These are phyloP conservation scores for Limnothrissa miodon DNA, from an alignment of 2,113 vertebrate genomes.

Conservation along the genomic window DNA sequence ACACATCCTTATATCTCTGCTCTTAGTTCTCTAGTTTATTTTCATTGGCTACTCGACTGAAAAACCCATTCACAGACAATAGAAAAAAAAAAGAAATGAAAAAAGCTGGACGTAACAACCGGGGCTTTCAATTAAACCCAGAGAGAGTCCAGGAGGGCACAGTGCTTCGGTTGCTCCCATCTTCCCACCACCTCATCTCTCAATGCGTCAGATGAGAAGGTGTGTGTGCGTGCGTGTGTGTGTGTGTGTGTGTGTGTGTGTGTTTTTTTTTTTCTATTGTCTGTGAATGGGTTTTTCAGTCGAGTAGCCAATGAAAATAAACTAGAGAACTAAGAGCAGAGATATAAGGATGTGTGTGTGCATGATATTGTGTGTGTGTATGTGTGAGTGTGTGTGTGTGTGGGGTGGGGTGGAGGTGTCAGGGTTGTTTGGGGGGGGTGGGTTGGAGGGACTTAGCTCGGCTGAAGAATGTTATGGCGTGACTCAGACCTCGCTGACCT, in stretches of 20 bases:
- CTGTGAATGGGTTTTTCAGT: constrained; percentile 37
- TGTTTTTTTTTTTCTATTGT: not conserved
- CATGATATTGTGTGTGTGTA: not conserved
- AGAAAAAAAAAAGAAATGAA: constrained; percentile 22
- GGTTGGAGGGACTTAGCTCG: no score
- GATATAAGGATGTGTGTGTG: not conserved
- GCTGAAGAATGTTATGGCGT: not conserved
- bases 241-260: no score
- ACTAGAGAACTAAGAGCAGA: not conserved
- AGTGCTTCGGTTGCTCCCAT: not conserved
- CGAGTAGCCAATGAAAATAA: constrained; percentile 36
- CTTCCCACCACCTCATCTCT: not conserved
- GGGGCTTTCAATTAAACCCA: constrained; percentile 52
- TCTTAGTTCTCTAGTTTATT: not conserved
- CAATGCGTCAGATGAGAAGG: not conserved
- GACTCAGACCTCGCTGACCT: not conserved
- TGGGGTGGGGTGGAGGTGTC: not conserved
- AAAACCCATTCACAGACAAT: constrained; percentile 31
- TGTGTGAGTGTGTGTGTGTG: not conserved
- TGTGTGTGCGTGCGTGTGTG: no score
- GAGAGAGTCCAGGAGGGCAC: constrained; percentile 12
- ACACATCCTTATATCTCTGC: not conserved
- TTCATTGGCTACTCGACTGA: constrained; percentile 39
- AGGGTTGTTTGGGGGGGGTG: no score
- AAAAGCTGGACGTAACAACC: constrained; percentile 27